Percentiles rank a stretch among this genome's conserved stretches.
Conservation (phyloP, 2,888 invertebrate genomes). For the Drosophila cracens region DNA sequence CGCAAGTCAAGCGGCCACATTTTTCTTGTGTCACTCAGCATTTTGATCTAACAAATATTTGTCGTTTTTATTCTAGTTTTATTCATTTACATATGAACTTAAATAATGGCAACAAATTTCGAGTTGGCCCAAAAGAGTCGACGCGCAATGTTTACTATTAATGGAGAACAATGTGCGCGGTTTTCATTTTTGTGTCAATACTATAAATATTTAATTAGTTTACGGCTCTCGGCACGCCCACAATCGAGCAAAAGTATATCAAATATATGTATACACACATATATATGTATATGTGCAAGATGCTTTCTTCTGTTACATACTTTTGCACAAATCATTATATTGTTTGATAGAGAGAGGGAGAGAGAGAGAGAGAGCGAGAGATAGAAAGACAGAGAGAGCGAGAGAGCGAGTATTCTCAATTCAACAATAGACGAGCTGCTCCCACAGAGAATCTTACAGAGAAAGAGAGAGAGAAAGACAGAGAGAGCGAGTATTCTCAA, state of each 20-base stretch:
- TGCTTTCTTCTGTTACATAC: neutral
- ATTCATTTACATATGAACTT: conserved; percentile 13
- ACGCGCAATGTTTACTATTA: conserved; percentile 11
- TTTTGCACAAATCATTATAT: neutral
- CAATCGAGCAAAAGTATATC: conserved; percentile 17
- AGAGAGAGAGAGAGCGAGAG: no score
- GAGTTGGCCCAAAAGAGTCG: conserved; percentile 12
- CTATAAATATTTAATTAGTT: conserved; percentile 15
- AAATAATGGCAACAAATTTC: conserved; percentile 6
- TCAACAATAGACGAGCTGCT: no score
- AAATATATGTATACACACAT: no score
- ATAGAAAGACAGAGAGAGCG: neutral
- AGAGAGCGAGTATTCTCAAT: no score
- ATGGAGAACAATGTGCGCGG: conserved; percentile 20
- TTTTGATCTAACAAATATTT: no score
- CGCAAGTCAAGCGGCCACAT: no score
- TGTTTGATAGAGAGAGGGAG: no score
- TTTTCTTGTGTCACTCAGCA: no score
- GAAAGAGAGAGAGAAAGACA: neutral
- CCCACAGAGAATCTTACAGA: neutral
- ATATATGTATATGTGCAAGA: no score
- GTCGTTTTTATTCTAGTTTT: conserved; percentile 3
- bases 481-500: no score
- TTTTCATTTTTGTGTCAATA: conserved; percentile 29
- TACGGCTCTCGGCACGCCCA: conserved; percentile 29